These are phyloP conservation scores for Eretmochelys imbricata DNA, from an alignment of 2,113 vertebrate species.

Conservation along the genomic window DNA sequence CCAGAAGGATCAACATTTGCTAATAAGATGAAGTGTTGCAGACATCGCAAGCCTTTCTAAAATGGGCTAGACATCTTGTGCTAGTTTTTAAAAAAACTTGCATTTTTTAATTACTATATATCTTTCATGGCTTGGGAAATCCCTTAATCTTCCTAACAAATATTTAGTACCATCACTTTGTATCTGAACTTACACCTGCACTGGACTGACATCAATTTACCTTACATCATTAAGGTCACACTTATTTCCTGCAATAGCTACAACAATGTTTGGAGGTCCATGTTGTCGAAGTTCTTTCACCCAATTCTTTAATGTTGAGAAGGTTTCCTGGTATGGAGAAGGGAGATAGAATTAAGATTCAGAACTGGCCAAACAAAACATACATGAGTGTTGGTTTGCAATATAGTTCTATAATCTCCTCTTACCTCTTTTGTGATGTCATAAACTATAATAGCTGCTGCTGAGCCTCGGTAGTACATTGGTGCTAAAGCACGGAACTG, in stretches of 20 bases:
- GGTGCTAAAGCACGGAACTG: constrained; percentile 97
- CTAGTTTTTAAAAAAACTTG: background rate
- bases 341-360: background rate
- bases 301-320: constrained; percentile 97
- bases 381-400: background rate
- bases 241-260: constrained; percentile 97
- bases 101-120: background rate
- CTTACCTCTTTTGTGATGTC: constrained; percentile 99
- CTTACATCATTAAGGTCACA: constrained; percentile 95
- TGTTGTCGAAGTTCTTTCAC: constrained; percentile 97
- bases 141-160: background rate
- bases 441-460: constrained; percentile 97
- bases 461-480: constrained; percentile 98
- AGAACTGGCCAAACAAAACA: background rate
- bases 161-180: background rate
- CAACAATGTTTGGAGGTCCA: constrained; percentile 96
- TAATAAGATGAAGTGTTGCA: constrained; percentile 62
- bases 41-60: constrained; percentile 42
- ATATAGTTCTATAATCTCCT: background rate
- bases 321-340: constrained; percentile 87
- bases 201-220: constrained; percentile 69
- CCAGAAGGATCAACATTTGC: constrained; percentile 41
- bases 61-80: constrained; percentile 61
- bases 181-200: background rate
- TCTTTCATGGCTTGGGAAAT: background rate